Percentiles rank a stretch among this genome's conserved stretches.
These are phyloP conservation scores for Anser cygnoides DNA, from an alignment of 2,113 vertebrate species.

Conservation along the genomic window DNA sequence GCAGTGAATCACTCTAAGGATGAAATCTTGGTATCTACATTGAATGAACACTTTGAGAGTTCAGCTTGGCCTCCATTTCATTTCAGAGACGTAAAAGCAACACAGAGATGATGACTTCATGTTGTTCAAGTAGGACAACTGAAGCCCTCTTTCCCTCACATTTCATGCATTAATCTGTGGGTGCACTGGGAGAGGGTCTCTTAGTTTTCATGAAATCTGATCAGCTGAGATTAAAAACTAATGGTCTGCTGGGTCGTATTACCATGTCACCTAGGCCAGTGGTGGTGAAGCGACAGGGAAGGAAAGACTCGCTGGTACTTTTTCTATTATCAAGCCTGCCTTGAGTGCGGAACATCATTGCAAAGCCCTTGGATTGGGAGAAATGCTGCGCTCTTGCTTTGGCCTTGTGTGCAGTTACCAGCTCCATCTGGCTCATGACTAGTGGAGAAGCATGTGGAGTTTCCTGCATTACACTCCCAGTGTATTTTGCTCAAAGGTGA, in stretches of 20 bases:
- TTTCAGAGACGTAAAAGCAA: neutral
- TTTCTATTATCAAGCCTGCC: neutral
- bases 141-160: neutral
- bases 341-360: neutral
- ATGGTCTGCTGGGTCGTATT: neutral
- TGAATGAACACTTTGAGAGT: neutral
- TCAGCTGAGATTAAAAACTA: neutral
- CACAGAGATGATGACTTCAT: neutral
- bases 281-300: neutral
- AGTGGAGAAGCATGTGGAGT: neutral
- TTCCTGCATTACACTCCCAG: neutral
- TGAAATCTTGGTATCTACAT: neutral
- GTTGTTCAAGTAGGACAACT: neutral
- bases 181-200: neutral
- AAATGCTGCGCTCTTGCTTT: neutral
- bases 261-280: neutral
- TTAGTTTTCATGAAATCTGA: neutral
- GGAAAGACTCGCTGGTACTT: neutral
- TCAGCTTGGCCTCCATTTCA: neutral
- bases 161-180: neutral
- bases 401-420: neutral
- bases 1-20: neutral
- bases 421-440: neutral
- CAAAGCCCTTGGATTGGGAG: neutral
- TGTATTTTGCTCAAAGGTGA: neutral